Evolutionary conservation across 1,140 invertebrate genomes (phyloP), one percentile per base, ranked within the genome.

Genomic region (Lucilia sericata): DNA sequence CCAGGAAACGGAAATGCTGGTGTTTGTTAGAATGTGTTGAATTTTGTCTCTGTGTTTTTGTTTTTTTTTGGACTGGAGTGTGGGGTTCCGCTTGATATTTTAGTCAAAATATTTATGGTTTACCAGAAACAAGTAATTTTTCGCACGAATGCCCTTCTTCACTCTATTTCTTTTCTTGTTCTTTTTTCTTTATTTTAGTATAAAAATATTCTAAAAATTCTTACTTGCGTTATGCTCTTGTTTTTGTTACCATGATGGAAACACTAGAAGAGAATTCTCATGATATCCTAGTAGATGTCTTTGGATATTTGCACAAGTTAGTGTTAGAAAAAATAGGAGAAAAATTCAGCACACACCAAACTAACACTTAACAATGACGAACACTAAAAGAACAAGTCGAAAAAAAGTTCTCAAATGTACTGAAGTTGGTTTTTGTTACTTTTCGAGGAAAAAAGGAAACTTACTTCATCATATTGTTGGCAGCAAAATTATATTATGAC

Each of bases 51-150:
- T 70, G 5, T 70, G 2, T n/a, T 55, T 55, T n/a, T 55, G 4
- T n/a, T 19, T 14, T n/a, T 19, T 14, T 14, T 17, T 12, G 51
- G 4, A 60, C 17, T 17, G 17, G 51, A n/a, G 14, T 60, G 14
- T 60, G 55, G n/a, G n/a, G 55, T 70, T 19, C 9, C 65, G 25
- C 65, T 70, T 70, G 65, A 70, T 70, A 70, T 70, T 60, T 70
- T 70, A 70, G 65, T 70, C 65, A 70, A 70, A 70, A 70, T 70
- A 21, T 70, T 60, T 70, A 70, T 70, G 65, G 65, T 70, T 70
- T 70, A 70, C 65, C 65, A 70, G 65, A 70, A 70, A 70, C 65
- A 70, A 70, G 65, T 70, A 70, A 70, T 70, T 70, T 70, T 70
- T 70, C 65, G 65, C 65, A 70, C 65, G 65, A 70, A 19, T 70